Base-by-base conservation (phyloP, 2,888 invertebrate genomes). In the Heliconius aoede region DNA sequence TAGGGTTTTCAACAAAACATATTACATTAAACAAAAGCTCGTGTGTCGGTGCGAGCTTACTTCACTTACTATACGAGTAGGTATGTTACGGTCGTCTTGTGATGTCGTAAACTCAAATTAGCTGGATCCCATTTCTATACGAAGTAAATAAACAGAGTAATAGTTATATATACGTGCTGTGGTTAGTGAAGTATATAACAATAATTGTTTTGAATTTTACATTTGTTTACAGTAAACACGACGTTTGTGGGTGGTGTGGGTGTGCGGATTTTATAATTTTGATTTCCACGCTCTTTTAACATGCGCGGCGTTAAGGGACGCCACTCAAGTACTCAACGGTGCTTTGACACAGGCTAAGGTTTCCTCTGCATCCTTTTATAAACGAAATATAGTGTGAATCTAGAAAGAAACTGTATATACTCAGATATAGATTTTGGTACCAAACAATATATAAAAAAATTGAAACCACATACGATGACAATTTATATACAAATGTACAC, bases 41-140 rank as follows among this genome's bases (percentile, higher is more conserved):
- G 72, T 72, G 24, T 71, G 72, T 72, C 60, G 72, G 72, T 72
- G 72, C 21, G 72, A 40, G 60, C 72, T 72, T 61, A 60, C 36
- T 61, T 61, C 26, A 72, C 69, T 71, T 77, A 77, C 76, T 21
- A 46, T 46, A 64, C 64, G 55, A 36, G 32, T 64, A 11, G 36
- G 36, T 36, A 64, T 7, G 64, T 84, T 83, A 82, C 82, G 85
- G 83, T 83, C 81, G 85, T 85, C 89, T 81, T 84, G 83, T 84
- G 88, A 86, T 87, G 83, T 88, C 90, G 87, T 91, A 91, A 91
- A 91, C 87, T 90, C 89, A 90, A 91, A 91, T 91, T 91, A 91
- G 90, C 86, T 87, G 83, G 85, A 85, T 86, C 86, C 85, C 60
- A 60, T 26, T n/a, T 77, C 32, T 81, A 85, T 83, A 84, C 72